phyloP scores from a whole-genome alignment of 2,797 vertebrate species.

The Aselliscus stoliczkanus region DNA sequence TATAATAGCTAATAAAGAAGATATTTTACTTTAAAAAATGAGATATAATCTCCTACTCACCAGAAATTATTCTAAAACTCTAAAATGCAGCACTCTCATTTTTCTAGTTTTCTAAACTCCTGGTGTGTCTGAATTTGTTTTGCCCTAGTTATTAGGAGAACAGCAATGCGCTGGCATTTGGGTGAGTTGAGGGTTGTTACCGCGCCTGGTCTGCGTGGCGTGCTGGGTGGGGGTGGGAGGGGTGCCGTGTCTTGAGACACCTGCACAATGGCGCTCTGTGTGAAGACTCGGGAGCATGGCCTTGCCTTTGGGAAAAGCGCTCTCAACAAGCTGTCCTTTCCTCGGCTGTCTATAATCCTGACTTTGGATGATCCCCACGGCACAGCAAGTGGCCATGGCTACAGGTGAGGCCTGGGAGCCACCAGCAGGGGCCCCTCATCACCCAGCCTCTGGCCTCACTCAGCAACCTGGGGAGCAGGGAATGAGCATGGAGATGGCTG shows the following conservation, averaged over 20 bases:
- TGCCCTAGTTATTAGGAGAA: too few relatives aligned
- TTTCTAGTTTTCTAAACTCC: not conserved
- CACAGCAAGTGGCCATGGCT: not conserved
- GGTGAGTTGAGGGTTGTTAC: accelerated
- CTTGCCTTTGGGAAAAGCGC: not conserved
- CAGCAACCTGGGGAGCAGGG: not conserved
- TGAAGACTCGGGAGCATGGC: too few relatives aligned
- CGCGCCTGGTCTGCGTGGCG: accelerated
- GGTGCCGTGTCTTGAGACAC: accelerated
- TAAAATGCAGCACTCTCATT: not conserved
- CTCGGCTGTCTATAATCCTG: not conserved
- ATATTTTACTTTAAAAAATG: not conserved
- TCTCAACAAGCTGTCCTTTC: not conserved
- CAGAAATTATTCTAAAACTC: not conserved
- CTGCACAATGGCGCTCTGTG: accelerated
- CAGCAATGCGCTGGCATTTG: not conserved
- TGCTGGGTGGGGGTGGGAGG: accelerated
- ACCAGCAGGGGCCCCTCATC: not conserved
- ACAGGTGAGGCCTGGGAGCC: not conserved
- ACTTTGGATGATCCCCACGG: too few relatives aligned
- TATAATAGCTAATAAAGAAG: not conserved
- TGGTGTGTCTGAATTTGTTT: not conserved
- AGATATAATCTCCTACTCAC: not conserved
- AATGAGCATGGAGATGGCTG: accelerated
- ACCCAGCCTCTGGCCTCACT: not conserved